Evolutionary conservation across 2,113 vertebrate species (phyloP), one percentile per base, ranked within the genome.

Genomic region (Syngnathus scovelli): DNA sequence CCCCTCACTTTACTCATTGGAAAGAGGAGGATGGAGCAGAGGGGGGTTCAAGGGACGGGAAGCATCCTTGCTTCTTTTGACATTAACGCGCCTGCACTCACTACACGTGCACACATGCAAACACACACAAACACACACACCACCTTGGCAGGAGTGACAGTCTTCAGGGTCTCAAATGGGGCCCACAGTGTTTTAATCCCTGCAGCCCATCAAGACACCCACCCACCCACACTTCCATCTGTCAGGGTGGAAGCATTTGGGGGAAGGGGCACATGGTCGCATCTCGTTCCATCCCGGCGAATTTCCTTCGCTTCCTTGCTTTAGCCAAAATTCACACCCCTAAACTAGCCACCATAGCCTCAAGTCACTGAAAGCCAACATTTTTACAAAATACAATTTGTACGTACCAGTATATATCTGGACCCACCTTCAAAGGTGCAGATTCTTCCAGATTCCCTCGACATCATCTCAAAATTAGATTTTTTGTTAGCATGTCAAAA

Each of bases 251-350:
- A 85, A 85, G 75, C 74, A 33, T 61, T 78, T 80, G 75, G 10
- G 51, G 61, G 73, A 67, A 82, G 77, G 68, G 58, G 61, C 33
- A 69, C 33, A 61, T 78, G 85, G 82, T 71, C 65, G 77, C 84
- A 87, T 85, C 87, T 77, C 86, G 89, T 91, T 92, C 89, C 90
- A 86, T 89, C 81, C 83, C 83, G 76, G 78, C 82, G 69, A 87
- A 91, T 92, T 90, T 91, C 86, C 86, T 90, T 85, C 86, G 85
- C 88, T 78, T 90, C 81, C 73, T 80, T 81, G 82, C 88, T 87
- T 90, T 87, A 85, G 90, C 89, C 84, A 83, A 88, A 89, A 90
- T 85, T 88, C 88, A 88, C 86, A 83, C 90, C 87, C 87, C 84
- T 82, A 88, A 85, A 80, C 84, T 84, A 85, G 75, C 80, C 70